Conservation (phyloP, 2,113 vertebrate species). For the Myrmecobius fasciatus region DNA sequence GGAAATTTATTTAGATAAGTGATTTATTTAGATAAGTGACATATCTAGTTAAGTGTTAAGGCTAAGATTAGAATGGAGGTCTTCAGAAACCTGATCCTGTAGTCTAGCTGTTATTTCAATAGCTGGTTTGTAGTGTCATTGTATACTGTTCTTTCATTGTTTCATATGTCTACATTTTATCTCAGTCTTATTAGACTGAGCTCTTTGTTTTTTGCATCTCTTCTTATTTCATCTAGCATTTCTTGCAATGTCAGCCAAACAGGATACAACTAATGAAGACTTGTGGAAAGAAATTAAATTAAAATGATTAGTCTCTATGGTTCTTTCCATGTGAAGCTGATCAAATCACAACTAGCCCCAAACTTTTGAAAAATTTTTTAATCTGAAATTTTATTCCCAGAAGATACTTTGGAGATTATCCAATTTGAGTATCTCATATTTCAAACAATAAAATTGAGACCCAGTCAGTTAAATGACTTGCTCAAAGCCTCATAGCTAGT, state of each 20-base stretch:
- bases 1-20: background rate
- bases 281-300: background rate
- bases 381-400: background rate
- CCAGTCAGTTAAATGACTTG: background rate
- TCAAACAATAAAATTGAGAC: background rate
- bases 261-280: background rate
- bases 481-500: background rate
- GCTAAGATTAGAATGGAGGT: background rate
- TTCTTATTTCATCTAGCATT: background rate
- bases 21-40: background rate
- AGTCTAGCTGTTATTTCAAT: conserved; percentile 29
- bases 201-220: background rate
- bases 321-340: background rate
- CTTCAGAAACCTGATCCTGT: background rate
- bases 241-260: background rate
- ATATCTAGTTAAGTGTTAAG: background rate
- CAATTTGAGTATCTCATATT: background rate
- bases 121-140: conserved; percentile 7
- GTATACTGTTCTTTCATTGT: conserved; percentile 30
- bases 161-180: background rate
- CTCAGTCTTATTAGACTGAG: conserved; percentile 20
- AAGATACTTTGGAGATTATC: background rate
- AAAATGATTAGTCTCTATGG: background rate
- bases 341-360: background rate
- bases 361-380: background rate